These are phyloP conservation scores for Pimpla rufipes DNA, from an alignment of 2,888 invertebrate genomes.

Conservation along the genomic window DNA sequence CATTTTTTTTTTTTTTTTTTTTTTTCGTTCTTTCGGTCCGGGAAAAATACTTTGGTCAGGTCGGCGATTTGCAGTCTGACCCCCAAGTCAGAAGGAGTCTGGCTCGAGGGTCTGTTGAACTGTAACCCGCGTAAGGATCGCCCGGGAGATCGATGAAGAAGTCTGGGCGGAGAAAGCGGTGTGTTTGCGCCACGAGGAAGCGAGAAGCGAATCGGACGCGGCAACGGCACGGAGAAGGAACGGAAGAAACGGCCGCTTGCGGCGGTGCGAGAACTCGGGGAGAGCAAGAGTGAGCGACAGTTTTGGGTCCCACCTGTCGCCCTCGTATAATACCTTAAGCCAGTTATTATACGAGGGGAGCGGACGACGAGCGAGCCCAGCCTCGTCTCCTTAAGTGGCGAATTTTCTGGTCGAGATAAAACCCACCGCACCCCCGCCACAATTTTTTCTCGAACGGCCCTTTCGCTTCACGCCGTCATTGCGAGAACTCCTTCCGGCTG, in stretches of 20 bases:
- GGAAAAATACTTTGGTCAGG: neutral
- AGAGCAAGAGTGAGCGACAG: conserved; percentile 72
- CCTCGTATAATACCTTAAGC: conserved; percentile 78
- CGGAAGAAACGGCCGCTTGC: conserved; percentile 20
- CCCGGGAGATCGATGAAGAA: conserved; percentile 1
- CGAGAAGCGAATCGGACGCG: conserved; percentile 15
- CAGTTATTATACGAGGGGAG: conserved; percentile 74
- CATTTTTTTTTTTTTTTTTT: too few species aligned
- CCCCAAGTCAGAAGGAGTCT: neutral
- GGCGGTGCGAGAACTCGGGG: conserved; percentile 9
- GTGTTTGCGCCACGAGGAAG: conserved; percentile 15
- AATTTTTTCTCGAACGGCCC: conserved; percentile 24
- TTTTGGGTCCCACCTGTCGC: conserved; percentile 76
- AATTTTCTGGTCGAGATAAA: conserved; percentile 67
- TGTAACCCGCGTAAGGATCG: neutral
- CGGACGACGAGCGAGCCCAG: conserved; percentile 32
- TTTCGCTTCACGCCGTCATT: neutral
- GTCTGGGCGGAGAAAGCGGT: neutral
- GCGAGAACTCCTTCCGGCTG: conserved; percentile 10
- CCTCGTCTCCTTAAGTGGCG: conserved; percentile 62
- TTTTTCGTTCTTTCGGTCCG: too few species aligned
- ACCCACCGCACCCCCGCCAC: conserved; percentile 25
- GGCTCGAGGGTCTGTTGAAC: conserved; percentile 3
- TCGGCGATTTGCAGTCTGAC: neutral
- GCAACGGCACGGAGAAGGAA: conserved; percentile 11